Evolutionary conservation across 1,140 invertebrate genomes (phyloP).

Genomic region (Drosophila santomea): DNA sequence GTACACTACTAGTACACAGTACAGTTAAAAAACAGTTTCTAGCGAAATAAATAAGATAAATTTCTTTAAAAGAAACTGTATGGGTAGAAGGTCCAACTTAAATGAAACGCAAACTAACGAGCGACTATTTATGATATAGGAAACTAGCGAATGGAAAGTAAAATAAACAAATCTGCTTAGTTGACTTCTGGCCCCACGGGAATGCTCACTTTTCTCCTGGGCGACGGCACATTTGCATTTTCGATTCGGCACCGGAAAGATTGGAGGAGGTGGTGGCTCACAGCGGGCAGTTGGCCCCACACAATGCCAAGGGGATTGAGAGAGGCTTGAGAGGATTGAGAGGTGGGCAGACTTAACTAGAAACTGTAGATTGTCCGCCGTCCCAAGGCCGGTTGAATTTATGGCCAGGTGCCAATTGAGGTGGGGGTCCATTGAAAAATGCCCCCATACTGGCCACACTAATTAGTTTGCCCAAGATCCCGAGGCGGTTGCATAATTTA

Average conservation of each 20-base stretch:
- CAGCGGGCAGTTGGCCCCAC: conserved; percentile 50
- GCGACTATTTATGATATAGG: not conserved
- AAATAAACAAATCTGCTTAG: conserved; percentile 11
- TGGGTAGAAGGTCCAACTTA: no score
- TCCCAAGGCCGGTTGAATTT: conserved; percentile 28
- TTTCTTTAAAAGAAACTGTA: no score
- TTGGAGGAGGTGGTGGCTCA: not conserved
- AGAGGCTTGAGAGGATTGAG: conserved; percentile 5
- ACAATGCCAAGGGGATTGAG: conserved; percentile 45
- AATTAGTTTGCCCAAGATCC: conserved; percentile 65
- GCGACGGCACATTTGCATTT: conserved; percentile 11
- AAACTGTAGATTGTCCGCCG: conserved; percentile 54
- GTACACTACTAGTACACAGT: no score
- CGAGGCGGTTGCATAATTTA: conserved; percentile 77
- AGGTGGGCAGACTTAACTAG: conserved; percentile 45
- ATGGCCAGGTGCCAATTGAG: conserved; percentile 44
- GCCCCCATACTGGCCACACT: conserved; percentile 55
- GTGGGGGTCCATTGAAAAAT: conserved; percentile 39
- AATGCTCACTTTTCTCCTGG: not conserved
- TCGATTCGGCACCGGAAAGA: not conserved
- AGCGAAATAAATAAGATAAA: no score
- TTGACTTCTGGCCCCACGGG: conserved; percentile 3
- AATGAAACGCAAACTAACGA: no score
- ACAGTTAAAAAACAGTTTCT: no score
- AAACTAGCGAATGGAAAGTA: not conserved